Evolutionary conservation across 2,888 invertebrate species (phyloP).

Genomic region (Cheilosia vulpina): DNA sequence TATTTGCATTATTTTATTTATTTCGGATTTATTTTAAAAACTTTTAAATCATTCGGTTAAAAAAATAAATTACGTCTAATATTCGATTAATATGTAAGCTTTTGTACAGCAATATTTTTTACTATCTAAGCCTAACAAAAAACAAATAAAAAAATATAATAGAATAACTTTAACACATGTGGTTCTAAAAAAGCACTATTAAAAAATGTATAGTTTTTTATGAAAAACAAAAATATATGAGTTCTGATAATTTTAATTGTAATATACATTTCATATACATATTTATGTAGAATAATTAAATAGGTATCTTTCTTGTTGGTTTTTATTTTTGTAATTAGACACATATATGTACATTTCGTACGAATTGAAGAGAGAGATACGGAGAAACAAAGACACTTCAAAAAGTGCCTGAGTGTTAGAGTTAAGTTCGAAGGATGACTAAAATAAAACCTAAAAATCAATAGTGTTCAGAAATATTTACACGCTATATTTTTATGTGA

Average conservation of each 20-base stretch:
- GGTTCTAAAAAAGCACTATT: slow-evolving; percentile 64
- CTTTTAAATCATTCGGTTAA: slow-evolving; percentile 17
- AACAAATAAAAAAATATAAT: slow-evolving; percentile 47
- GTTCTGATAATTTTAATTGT: slow-evolving; percentile 71
- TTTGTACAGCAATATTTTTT: slow-evolving; percentile 73
- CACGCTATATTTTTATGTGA: slow-evolving; percentile 54
- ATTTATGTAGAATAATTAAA: slow-evolving; percentile 73
- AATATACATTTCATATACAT: slow-evolving; percentile 59
- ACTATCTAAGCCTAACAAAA: slow-evolving; percentile 65
- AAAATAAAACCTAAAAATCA: slow-evolving; percentile 22
- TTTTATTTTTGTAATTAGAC: slow-evolving; percentile 28
- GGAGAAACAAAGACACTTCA: slow-evolving; percentile 44
- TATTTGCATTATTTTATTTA: slow-evolving; percentile 43
- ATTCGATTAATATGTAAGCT: slow-evolving; percentile 57
- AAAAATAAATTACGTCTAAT: slow-evolving; percentile 57
- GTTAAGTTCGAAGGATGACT: slow-evolving; percentile 55
- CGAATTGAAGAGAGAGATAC: slow-evolving; percentile 27
- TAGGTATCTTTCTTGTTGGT: slow-evolving; percentile 44
- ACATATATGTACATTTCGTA: slow-evolving; percentile 11
- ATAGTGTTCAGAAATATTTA: slow-evolving; percentile 41
- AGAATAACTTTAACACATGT: slow-evolving; percentile 47
- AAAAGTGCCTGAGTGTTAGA: slow-evolving; percentile 67
- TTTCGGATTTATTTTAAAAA: slow-evolving; percentile 45
- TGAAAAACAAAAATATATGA: slow-evolving; percentile 39
- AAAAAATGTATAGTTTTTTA: slow-evolving; percentile 60